Conservation (phyloP, 2,888 invertebrate genomes). For the Torymus texanus region DNA sequence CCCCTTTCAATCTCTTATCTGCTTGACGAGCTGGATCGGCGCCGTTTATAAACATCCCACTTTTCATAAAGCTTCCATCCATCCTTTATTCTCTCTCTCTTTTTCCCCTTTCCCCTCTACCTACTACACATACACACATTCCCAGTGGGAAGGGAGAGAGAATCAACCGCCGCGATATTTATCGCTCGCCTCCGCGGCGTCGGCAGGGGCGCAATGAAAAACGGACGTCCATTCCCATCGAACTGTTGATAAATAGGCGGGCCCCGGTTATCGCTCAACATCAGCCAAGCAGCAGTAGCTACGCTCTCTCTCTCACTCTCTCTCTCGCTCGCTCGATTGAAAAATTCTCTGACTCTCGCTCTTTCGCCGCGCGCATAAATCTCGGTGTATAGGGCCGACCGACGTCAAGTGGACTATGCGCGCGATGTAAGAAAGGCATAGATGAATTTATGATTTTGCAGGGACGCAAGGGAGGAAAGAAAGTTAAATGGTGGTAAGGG, state of each 20-base stretch:
- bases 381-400: neutral
- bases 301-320: too few species aligned
- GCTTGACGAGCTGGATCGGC: neutral
- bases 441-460: too few species aligned
- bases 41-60: slow-evolving; percentile 2
- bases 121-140: too few species aligned
- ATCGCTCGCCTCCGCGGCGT: slow-evolving; percentile 28
- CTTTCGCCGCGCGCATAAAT: neutral
- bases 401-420: slow-evolving; percentile 8
- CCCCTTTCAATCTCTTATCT: neutral
- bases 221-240: slow-evolving; percentile 57
- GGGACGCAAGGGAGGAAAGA: too few species aligned
- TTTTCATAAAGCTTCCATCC: neutral
- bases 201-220: slow-evolving; percentile 51
- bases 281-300: slow-evolving; percentile 7
- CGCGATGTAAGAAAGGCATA: too few species aligned
- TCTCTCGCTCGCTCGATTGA: neutral
- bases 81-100: slow-evolving; percentile 55
- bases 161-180: slow-evolving; percentile 51
- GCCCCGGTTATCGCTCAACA: slow-evolving; percentile 49
- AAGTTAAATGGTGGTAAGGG: too few species aligned
- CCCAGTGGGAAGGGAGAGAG: slow-evolving; percentile 5
- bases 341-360: slow-evolving; percentile 4
- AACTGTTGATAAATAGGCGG: slow-evolving; percentile 56
- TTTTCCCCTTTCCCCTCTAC: neutral